phyloP scores from a whole-genome alignment of 2,113 vertebrate species.

The Sapajus apella region DNA sequence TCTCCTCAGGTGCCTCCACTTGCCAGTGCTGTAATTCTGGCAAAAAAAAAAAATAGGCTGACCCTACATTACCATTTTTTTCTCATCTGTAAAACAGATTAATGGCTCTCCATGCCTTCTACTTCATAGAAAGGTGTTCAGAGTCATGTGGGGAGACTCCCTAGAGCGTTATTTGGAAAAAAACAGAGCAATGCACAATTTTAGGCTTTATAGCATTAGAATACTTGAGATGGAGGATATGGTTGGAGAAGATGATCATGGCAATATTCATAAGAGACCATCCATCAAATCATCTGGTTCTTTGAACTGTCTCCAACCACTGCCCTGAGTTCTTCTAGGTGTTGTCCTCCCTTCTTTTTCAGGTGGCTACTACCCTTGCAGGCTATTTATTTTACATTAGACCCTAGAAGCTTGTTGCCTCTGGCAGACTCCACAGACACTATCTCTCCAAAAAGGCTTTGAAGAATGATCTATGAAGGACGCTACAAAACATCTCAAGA shows the following conservation, averaged over 20 bases:
- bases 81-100: not conserved
- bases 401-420: constrained; percentile 35
- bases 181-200: not conserved
- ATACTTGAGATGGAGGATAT: not conserved
- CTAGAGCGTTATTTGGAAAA: not conserved
- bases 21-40: not conserved
- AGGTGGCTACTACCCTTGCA: not conserved
- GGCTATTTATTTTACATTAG: not conserved
- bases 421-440: constrained; percentile 10
- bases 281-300: not conserved
- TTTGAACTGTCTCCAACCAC: not conserved
- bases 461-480: constrained; percentile 69
- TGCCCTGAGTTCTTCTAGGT: rapidly evolving
- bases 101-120: not conserved
- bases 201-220: not conserved
- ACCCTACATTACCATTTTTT: not conserved
- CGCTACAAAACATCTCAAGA: constrained; percentile 75
- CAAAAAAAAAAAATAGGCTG: not conserved
- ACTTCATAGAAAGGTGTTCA: not conserved
- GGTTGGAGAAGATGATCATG: not conserved
- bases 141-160: not conserved
- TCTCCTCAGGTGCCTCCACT: not conserved
- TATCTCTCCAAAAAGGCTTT: constrained; percentile 64
- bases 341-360: rapidly evolving
- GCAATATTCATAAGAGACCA: not conserved